phyloP scores from a whole-genome alignment of 2,888 invertebrate genomes.

The Epinotia demarniana region DNA sequence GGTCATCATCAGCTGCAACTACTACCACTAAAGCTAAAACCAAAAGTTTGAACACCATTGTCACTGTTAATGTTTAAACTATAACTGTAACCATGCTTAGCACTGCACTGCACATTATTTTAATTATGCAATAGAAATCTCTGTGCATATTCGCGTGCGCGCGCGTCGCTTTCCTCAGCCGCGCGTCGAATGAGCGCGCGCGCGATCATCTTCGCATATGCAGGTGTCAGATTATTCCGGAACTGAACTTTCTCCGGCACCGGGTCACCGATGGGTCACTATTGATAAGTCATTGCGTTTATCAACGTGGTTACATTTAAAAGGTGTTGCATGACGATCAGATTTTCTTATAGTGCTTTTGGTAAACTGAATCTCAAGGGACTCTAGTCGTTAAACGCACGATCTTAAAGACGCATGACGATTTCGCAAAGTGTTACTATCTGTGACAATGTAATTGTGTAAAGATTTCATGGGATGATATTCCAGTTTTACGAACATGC shows the following conservation, averaged over 20 bases:
- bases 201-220: conserved; percentile 70
- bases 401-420: not conserved
- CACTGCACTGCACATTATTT: conserved; percentile 44
- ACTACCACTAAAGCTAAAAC: conserved; percentile 56
- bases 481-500: conserved; percentile 56
- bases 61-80: conserved; percentile 44
- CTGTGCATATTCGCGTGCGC: conserved; percentile 57
- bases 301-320: conserved; percentile 56
- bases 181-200: conserved; percentile 71
- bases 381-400: conserved; percentile 43
- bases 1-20: conserved; percentile 61
- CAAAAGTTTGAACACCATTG: conserved; percentile 63
- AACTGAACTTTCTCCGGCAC: conserved; percentile 76
- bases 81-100: conserved; percentile 3
- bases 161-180: conserved; percentile 66
- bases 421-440: not conserved
- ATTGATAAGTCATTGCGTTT: conserved; percentile 62
- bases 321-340: conserved; percentile 52
- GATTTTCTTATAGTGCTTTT: conserved; percentile 37
- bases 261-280: conserved; percentile 66
- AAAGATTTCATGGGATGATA: conserved; percentile 49
- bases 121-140: conserved; percentile 44
- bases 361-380: conserved; percentile 18
- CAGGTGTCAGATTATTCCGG: conserved; percentile 79
- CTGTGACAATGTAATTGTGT: conserved; percentile 34